phyloP scores from a whole-genome alignment of 1,140 invertebrate species.

The Chironomus tepperi region DNA sequence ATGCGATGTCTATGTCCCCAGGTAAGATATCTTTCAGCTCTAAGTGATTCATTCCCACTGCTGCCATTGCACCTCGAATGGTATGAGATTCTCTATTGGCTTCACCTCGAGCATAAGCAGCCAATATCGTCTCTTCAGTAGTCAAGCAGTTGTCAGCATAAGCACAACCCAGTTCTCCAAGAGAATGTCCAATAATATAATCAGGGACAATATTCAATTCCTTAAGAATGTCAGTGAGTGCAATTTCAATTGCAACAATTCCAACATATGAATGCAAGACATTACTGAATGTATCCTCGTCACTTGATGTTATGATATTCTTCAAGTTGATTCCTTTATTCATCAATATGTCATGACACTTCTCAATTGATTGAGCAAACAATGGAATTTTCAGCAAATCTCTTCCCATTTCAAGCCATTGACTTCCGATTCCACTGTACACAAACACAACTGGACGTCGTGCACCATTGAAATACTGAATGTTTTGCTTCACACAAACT shows the following conservation, averaged over 20 bases:
- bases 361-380: slow-evolving; percentile 63
- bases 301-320: slow-evolving; percentile 63
- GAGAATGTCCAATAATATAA: slow-evolving; percentile 81
- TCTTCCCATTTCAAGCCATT: slow-evolving; percentile 77
- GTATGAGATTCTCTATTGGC: slow-evolving; percentile 72
- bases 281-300: slow-evolving; percentile 68
- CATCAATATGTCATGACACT: slow-evolving; percentile 60
- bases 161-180: slow-evolving; percentile 78
- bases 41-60: slow-evolving; percentile 57
- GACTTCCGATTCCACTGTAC: slow-evolving; percentile 85
- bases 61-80: slow-evolving; percentile 74
- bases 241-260: slow-evolving; percentile 83
- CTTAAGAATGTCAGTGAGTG: slow-evolving; percentile 66
- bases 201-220: slow-evolving; percentile 67
- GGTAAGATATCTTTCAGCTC: slow-evolving; percentile 54
- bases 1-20: slow-evolving; percentile 64
- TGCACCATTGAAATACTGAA: slow-evolving; percentile 50
- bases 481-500: slow-evolving; percentile 40
- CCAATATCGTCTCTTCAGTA: slow-evolving; percentile 70
- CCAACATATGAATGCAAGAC: slow-evolving; percentile 83
- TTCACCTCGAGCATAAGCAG: slow-evolving; percentile 75
- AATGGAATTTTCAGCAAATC: slow-evolving; percentile 53
- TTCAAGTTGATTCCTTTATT: slow-evolving; percentile 70
- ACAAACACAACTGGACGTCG: slow-evolving; percentile 72
- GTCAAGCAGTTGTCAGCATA: slow-evolving; percentile 83